These are phyloP conservation scores for Rotaria magnacalcarata DNA, from an alignment of 2,888 invertebrate genomes.

Conservation along the genomic window DNA sequence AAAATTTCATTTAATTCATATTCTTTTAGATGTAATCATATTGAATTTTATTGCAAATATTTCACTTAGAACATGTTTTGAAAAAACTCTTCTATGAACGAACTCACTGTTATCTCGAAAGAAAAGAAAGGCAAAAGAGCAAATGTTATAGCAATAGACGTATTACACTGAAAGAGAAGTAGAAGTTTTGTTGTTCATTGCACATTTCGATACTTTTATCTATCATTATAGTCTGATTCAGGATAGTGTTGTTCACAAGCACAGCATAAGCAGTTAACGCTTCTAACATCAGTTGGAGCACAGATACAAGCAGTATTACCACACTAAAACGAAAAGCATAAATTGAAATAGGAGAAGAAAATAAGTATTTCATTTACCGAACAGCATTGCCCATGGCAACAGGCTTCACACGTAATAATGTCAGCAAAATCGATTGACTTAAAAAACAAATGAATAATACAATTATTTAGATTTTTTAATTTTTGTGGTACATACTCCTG, in stretches of 20 bases:
- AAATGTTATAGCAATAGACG: not conserved
- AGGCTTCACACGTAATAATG: conserved; percentile 27
- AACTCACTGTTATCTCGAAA: not conserved
- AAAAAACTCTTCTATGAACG: not conserved
- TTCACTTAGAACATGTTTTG: not conserved
- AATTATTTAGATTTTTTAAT: no score
- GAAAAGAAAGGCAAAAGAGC: not conserved
- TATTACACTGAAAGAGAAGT: not conserved
- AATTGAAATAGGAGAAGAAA: not conserved
- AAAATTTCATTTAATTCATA: no score
- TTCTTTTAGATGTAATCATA: no score
- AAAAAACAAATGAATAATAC: not conserved
- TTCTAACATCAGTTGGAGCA: not conserved
- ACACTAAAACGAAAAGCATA: not conserved
- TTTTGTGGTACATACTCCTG: not conserved
- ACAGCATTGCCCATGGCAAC: conserved; percentile 9
- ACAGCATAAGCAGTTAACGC: conserved; percentile 4
- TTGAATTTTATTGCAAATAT: no score
- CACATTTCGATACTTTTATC: not conserved
- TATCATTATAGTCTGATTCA: not conserved
- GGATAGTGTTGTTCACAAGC: not conserved
- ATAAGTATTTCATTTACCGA: not conserved
- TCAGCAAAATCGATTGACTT: conserved; percentile 15
- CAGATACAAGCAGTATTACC: not conserved
- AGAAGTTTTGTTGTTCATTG: not conserved